A percentile compares a stretch with the other conserved stretches of the same genome.
phyloP scores from a whole-genome alignment of 2,113 vertebrate genomes.

The Paramormyrops kingsleyae region DNA sequence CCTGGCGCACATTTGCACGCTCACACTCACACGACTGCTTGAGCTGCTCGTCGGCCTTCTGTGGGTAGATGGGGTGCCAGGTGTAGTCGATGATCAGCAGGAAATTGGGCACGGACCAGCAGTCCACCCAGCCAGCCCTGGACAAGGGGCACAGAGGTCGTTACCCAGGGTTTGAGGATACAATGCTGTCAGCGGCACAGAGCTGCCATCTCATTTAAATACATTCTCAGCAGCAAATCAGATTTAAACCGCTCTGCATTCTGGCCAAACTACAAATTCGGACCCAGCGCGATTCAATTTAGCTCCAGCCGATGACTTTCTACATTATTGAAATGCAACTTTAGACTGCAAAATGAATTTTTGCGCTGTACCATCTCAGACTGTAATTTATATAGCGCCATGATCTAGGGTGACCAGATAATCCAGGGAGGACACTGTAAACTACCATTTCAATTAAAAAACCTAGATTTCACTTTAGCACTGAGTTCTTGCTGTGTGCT shows the following conservation, averaged over 20 bases:
- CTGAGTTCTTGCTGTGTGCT: neutral
- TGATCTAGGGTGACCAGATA: neutral
- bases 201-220: neutral
- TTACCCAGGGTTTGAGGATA: neutral
- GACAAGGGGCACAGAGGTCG: neutral
- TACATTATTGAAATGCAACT: neutral
- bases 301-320: neutral
- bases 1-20: neutral
- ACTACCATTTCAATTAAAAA: neutral
- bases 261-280: neutral
- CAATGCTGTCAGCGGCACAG: neutral
- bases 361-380: neutral
- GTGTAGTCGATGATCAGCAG: conserved; percentile 91
- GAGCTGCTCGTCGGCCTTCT: conserved; percentile 93
- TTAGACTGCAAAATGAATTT: neutral
- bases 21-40: conserved; percentile 86
- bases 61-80: conserved; percentile 97
- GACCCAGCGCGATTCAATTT: neutral
- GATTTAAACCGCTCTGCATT: neutral
- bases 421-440: neutral
- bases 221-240: neutral
- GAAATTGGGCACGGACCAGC: conserved; percentile 93
- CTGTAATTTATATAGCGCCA: neutral
- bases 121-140: conserved; percentile 94
- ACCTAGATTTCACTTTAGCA: neutral